A percentile compares a stretch with the other conserved stretches of the same genome.
phyloP scores from a whole-genome alignment of 2,888 invertebrate species.

The Mystacides longicornis region DNA sequence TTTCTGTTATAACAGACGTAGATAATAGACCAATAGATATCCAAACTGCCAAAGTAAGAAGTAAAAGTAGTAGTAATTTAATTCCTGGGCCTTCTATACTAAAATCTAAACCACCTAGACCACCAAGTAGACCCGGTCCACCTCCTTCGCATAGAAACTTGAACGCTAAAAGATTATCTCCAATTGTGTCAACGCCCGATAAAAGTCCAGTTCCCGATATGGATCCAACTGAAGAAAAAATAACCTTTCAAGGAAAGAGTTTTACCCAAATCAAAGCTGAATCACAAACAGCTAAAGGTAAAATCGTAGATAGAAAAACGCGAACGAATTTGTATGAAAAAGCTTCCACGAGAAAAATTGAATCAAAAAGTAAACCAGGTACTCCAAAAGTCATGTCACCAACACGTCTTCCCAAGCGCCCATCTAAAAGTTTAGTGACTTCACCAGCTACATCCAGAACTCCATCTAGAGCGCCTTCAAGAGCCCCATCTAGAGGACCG shows the following conservation, averaged over 20 bases:
- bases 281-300: not conserved
- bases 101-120: conserved; percentile 46
- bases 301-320: not conserved
- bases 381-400: conserved; percentile 32
- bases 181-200: conserved; percentile 46
- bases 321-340: conserved; percentile 1
- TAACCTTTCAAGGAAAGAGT: conserved; percentile 1
- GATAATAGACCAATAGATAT: conserved; percentile 30
- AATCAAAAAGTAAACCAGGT: conserved; percentile 27
- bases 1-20: conserved; percentile 34
- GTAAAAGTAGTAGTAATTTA: conserved; percentile 41
- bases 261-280: not conserved
- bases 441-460: conserved; percentile 20
- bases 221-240: conserved; percentile 1
- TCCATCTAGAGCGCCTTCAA: conserved; percentile 16
- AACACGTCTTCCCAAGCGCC: conserved; percentile 31
- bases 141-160: conserved; percentile 43
- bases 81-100: conserved; percentile 35
- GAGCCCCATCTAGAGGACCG: conserved; percentile 34
- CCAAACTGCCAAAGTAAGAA: conserved; percentile 27
- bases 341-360: not conserved
- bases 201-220: conserved; percentile 37
- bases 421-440: conserved; percentile 28
- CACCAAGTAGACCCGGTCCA: conserved; percentile 43
- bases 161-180: conserved; percentile 44